Conservation (phyloP, 2,888 invertebrate species). For the Xestia xanthographa region DNA sequence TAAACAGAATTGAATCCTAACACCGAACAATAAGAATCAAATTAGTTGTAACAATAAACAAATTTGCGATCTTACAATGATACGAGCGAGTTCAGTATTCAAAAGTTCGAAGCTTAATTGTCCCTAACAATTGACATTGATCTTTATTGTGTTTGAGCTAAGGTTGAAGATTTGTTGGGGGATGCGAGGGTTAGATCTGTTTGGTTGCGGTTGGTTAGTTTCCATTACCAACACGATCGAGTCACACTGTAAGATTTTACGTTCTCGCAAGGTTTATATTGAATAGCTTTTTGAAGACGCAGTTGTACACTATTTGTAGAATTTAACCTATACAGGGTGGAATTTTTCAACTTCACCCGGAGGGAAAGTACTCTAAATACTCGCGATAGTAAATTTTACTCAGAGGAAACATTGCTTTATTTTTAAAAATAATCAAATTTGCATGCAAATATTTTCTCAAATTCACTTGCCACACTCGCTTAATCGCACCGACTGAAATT, state of each 20-base stretch:
- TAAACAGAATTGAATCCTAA: slow-evolving; percentile 67
- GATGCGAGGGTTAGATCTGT: slow-evolving; percentile 28
- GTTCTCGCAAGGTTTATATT: slow-evolving; percentile 66
- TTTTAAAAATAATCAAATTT: too few relatives aligned
- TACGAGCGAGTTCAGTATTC: slow-evolving; percentile 70
- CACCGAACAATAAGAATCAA: slow-evolving; percentile 66
- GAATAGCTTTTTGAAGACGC: slow-evolving; percentile 52
- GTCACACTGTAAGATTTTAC: slow-evolving; percentile 73
- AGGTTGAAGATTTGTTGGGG: slow-evolving; percentile 44
- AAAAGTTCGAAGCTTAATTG: slow-evolving; percentile 63
- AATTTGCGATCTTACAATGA: slow-evolving; percentile 75
- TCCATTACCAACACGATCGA: slow-evolving; percentile 73
- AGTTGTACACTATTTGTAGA: slow-evolving; percentile 44
- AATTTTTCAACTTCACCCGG: too few relatives aligned
- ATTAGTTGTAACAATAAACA: slow-evolving; percentile 62
- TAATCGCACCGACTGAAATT: too few relatives aligned
- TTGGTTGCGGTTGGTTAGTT: slow-evolving; percentile 52
- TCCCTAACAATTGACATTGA: slow-evolving; percentile 35
- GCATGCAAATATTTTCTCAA: too few relatives aligned
- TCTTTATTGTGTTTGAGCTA: slow-evolving; percentile 30
- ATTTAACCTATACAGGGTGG: slow-evolving; percentile 1
- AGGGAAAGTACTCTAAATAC: too few relatives aligned
- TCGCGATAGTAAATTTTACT: too few relatives aligned
- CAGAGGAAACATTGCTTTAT: too few relatives aligned
- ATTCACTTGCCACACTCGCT: too few relatives aligned